Evolutionary conservation across 2,888 invertebrate species (phyloP).

Genomic region (Ochropleura leucogaster): DNA sequence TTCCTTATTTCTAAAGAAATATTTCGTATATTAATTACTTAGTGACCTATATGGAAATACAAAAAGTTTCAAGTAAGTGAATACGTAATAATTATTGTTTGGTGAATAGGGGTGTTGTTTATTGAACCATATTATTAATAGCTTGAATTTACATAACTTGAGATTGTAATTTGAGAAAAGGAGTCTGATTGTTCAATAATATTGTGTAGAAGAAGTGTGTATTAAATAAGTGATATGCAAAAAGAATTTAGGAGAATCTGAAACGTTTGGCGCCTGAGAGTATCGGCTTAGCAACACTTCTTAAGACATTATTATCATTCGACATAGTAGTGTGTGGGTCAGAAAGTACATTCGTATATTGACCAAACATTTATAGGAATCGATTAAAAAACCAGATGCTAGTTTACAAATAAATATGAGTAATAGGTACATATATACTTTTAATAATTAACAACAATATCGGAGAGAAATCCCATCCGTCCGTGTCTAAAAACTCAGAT

Average conservation of each 20-base stretch:
- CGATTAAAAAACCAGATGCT: not conserved
- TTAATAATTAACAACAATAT: too few relatives aligned
- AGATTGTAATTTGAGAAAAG: not conserved
- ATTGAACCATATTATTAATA: conserved; percentile 34
- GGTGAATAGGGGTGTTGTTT: not conserved
- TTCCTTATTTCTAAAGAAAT: not conserved
- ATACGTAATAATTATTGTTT: not conserved
- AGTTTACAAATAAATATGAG: not conserved
- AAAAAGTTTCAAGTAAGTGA: conserved; percentile 34
- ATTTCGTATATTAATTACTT: not conserved
- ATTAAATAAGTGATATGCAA: not conserved
- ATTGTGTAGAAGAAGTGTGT: not conserved
- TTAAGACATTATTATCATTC: not conserved
- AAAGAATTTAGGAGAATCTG: not conserved
- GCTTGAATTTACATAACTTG: not conserved
- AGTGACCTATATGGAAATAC: conserved; percentile 15
- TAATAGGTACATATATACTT: too few relatives aligned
- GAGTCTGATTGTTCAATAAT: not conserved
- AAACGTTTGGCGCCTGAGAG: conserved; percentile 6
- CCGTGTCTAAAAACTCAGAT: not conserved
- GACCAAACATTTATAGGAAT: not conserved
- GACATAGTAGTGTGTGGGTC: not conserved
- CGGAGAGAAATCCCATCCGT: not conserved
- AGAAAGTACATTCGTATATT: not conserved
- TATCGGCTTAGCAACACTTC: conserved; percentile 23